Conservation (phyloP, 2,797 vertebrate species). For the Aselliscus stoliczkanus region DNA sequence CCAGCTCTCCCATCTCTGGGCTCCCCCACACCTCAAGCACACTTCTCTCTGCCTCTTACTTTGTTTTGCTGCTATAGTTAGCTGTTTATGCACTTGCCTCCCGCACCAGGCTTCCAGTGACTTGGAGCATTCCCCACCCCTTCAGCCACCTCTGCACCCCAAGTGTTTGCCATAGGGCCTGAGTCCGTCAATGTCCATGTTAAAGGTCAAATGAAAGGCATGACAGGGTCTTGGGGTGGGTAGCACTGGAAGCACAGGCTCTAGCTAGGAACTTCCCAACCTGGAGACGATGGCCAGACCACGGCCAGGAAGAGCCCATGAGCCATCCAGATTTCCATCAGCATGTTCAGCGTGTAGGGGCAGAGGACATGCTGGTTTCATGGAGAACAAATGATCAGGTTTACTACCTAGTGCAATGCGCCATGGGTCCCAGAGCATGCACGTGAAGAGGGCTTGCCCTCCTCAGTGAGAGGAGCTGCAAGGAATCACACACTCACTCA, state of each 20-base stretch:
- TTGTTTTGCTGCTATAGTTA: not conserved
- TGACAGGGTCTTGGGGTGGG: not conserved
- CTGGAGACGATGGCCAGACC: not conserved
- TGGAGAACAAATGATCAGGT: not conserved
- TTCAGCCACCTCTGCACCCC: not conserved
- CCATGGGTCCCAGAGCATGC: not conserved
- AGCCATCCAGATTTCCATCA: not conserved
- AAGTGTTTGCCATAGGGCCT: not conserved
- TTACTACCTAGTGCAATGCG: not conserved
- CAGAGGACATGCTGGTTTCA: not conserved
- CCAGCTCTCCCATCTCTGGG: not conserved
- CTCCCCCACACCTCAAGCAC: not conserved
- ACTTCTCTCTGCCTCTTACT: not conserved
- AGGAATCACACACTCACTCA: not conserved
- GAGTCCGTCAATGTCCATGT: not conserved
- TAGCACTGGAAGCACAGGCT: not conserved
- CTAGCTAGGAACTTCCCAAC: not conserved
- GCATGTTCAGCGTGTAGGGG: not conserved
- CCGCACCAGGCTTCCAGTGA: not conserved
- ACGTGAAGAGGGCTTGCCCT: not conserved
- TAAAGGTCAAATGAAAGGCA: not conserved
- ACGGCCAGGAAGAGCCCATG: not conserved
- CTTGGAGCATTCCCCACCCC: not conserved
- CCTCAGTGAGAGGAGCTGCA: not conserved
- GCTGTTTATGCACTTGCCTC: not conserved